Evolutionary conservation across 2,113 vertebrate species (phyloP).

Genomic region (Rhea pennata): DNA sequence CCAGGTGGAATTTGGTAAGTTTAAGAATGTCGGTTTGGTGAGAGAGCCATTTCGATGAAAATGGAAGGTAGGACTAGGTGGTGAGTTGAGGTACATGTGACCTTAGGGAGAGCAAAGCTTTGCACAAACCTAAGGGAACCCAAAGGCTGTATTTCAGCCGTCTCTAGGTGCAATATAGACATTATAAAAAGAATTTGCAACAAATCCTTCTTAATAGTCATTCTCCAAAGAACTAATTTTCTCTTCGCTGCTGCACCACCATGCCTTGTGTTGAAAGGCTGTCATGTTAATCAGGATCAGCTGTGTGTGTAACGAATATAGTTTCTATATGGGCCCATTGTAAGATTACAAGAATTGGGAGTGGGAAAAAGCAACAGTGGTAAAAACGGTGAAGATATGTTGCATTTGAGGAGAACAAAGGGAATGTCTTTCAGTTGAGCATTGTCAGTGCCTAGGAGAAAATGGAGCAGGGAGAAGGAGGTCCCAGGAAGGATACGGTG

Average conservation of each 20-base stretch:
- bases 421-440: not conserved
- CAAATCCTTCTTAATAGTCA: not conserved
- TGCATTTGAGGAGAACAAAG: not conserved
- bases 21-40: not conserved
- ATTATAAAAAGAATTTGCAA: not conserved
- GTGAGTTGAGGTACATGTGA: not conserved
- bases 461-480: not conserved
- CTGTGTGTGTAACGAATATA: not conserved
- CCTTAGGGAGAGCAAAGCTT: not conserved
- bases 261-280: not conserved
- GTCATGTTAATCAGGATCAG: not conserved
- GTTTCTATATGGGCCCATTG: not conserved
- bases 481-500: not conserved
- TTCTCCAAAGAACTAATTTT: not conserved
- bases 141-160: not conserved
- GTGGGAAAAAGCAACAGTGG: accelerated
- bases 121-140: not conserved
- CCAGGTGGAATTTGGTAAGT: not conserved
- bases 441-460: not conserved
- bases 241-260: not conserved
- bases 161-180: too few relatives aligned
- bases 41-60: not conserved
- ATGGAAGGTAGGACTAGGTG: not conserved
- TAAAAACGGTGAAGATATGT: not conserved
- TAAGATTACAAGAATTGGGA: not conserved